A percentile compares a stretch with the other conserved stretches of the same genome.
phyloP scores from a whole-genome alignment of 2,797 vertebrate species.

The Simalia tracyae region DNA sequence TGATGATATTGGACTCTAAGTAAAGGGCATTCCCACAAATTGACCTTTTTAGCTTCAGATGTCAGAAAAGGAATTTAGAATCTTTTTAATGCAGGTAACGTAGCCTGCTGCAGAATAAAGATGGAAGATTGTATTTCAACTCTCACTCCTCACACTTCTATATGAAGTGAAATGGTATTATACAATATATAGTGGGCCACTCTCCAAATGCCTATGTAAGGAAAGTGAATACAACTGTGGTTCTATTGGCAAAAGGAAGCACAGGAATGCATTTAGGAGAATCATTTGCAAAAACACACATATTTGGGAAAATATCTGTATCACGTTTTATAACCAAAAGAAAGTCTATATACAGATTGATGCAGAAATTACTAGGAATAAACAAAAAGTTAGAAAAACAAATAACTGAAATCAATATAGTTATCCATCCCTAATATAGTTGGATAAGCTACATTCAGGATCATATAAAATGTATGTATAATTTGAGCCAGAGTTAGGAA shows the following conservation, averaged over 20 bases:
- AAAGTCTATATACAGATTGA: neutral
- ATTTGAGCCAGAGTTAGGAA: neutral
- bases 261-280: neutral
- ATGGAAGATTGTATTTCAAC: neutral
- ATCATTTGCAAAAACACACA: neutral
- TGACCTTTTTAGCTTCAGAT: neutral
- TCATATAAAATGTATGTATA: neutral
- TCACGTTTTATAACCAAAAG: neutral
- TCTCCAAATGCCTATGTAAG: neutral
- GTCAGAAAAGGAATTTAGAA: neutral
- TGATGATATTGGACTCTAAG: neutral
- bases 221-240: neutral
- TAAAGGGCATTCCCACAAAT: neutral
- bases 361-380: neutral
- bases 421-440: neutral
- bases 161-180: neutral
- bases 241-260: neutral
- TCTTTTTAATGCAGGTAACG: neutral
- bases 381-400: neutral
- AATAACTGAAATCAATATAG: neutral
- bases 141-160: neutral
- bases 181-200: neutral
- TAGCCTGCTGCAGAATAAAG: neutral
- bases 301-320: neutral
- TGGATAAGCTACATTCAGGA: neutral